These are phyloP conservation scores for Xestia xanthographa DNA, from an alignment of 2,888 invertebrate species.

Conservation along the genomic window DNA sequence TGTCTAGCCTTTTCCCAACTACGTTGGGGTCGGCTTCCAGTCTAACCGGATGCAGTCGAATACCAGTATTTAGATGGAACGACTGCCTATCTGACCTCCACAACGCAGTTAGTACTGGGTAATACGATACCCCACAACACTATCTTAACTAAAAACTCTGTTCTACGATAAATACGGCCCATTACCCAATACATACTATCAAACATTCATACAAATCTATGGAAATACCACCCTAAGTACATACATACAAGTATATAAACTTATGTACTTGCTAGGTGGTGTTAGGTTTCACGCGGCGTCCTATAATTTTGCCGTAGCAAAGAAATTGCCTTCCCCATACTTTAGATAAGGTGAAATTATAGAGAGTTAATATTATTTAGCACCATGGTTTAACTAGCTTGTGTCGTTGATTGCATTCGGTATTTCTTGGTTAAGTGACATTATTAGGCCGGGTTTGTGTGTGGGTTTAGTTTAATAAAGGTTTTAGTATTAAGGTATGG, in stretches of 20 bases:
- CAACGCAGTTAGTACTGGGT: no score
- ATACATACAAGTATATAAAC: constrained; percentile 35
- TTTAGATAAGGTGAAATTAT: constrained; percentile 79
- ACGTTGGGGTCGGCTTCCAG: no score
- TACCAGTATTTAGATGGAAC: no score
- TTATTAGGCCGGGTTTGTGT: constrained; percentile 16
- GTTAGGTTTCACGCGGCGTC: constrained; percentile 75
- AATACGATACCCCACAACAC: no score
- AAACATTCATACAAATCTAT: constrained; percentile 43
- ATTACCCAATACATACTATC: constrained; percentile 43
- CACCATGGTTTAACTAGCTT: constrained; percentile 17
- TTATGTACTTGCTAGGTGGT: constrained; percentile 56
- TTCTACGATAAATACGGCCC: constrained; percentile 15
- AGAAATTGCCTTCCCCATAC: constrained; percentile 75
- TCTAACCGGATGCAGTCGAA: no score
- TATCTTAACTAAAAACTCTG: no score
- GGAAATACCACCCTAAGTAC: constrained; percentile 41
- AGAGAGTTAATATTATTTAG: constrained; percentile 75
- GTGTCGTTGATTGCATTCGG: constrained; percentile 43
- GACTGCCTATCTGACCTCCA: no score
- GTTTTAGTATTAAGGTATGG: not conserved
- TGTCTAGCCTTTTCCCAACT: no score
- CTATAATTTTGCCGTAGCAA: constrained; percentile 79
- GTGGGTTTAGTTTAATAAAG: not conserved
- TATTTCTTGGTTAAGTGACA: constrained; percentile 37